A percentile compares a stretch with the other conserved stretches of the same genome.
Conservation (phyloP, 2,888 invertebrate species). For the Drosophila picticornis region DNA sequence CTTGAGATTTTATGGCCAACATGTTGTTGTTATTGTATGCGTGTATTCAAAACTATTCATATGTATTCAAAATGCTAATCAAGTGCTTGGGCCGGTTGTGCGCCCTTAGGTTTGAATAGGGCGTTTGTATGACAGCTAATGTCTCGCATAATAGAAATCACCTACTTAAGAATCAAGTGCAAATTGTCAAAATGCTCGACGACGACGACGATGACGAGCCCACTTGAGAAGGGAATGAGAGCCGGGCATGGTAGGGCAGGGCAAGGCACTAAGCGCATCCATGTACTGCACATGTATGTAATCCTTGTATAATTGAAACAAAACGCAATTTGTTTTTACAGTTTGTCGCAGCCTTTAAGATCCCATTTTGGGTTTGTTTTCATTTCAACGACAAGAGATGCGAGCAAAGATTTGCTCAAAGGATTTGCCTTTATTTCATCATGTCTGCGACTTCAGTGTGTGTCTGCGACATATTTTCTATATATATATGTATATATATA, state of each 20-base stretch:
- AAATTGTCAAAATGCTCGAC: slow-evolving; percentile 62
- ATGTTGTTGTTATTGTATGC: slow-evolving; percentile 7
- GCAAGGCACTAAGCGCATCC: neutral
- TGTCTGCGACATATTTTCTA: slow-evolving; percentile 1
- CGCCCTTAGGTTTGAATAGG: slow-evolving; percentile 74
- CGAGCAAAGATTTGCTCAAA: slow-evolving; percentile 70
- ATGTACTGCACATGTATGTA: slow-evolving; percentile 45
- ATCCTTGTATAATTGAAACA: slow-evolving; percentile 81
- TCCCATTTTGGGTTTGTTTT: slow-evolving; percentile 75
- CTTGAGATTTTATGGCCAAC: slow-evolving; percentile 72
- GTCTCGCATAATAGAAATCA: slow-evolving; percentile 81
- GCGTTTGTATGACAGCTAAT: slow-evolving; percentile 82
- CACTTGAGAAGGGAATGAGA: slow-evolving; percentile 59
- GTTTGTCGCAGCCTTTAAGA: slow-evolving; percentile 76
- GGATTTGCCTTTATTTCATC: slow-evolving; percentile 55
- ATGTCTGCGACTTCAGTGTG: slow-evolving; percentile 10
- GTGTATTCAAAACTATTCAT: slow-evolving; percentile 19
- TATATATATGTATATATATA: neutral
- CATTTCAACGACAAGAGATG: slow-evolving; percentile 59
- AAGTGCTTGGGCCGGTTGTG: slow-evolving; percentile 62
- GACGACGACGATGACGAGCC: slow-evolving; percentile 18
- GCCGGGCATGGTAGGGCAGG: neutral
- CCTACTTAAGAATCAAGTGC: slow-evolving; percentile 80
- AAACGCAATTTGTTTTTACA: slow-evolving; percentile 79
- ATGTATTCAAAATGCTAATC: slow-evolving; percentile 70